Evolutionary conservation across 2,888 invertebrate species (phyloP).

Genomic region (Apamea monoglypha): DNA sequence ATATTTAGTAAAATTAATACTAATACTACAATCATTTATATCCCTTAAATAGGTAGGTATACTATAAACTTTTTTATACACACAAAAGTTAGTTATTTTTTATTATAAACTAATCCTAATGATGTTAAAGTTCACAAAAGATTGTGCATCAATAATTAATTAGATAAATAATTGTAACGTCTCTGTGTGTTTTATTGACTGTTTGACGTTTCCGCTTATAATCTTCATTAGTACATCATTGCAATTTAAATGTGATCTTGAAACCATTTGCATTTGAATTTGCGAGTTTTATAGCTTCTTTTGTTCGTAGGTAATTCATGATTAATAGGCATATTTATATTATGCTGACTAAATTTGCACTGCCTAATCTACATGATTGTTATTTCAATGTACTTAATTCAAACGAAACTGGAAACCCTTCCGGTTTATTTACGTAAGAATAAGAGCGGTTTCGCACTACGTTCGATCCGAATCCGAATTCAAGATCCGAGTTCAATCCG

Average conservation of each 20-base stretch:
- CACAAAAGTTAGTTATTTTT: background rate
- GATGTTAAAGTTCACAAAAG: conserved; percentile 15
- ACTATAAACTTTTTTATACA: background rate
- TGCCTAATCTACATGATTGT: background rate
- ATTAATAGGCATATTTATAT: background rate
- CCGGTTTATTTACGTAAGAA: background rate
- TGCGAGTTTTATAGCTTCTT: background rate
- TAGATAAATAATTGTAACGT: conserved; percentile 5
- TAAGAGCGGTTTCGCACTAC: background rate
- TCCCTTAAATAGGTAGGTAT: background rate
- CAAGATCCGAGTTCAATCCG: too few relatives aligned
- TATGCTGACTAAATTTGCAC: background rate
- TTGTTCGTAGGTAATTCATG: background rate
- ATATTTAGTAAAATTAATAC: background rate
- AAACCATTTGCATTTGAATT: conserved; percentile 13
- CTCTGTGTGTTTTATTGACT: conserved; percentile 30
- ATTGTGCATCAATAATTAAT: conserved; percentile 6
- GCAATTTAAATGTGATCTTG: conserved; percentile 12
- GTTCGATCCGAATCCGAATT: too few relatives aligned
- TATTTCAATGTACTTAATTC: background rate
- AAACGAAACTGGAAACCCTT: background rate
- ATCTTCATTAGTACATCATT: conserved; percentile 20
- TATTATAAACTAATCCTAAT: background rate
- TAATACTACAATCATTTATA: background rate
- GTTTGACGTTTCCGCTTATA: conserved; percentile 25